A percentile compares a stretch with the other conserved stretches of the same genome.
These are phyloP conservation scores for Falco naumanni DNA, from an alignment of 2,797 vertebrate species.

Conservation along the genomic window DNA sequence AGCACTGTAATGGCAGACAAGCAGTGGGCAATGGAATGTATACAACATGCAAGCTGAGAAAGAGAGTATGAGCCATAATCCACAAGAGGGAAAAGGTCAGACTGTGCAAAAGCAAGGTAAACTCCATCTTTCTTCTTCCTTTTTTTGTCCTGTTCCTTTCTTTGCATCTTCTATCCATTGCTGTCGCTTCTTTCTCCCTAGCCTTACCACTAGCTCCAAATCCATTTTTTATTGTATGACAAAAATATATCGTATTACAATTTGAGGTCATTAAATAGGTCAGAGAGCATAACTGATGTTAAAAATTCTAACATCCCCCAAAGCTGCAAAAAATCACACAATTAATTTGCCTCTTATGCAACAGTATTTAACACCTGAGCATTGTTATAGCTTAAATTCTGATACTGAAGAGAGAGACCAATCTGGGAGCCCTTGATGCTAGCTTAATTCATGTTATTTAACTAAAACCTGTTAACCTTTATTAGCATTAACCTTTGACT, in stretches of 20 bases:
- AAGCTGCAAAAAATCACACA: background rate
- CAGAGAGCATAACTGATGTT: background rate
- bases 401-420: background rate
- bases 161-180: background rate
- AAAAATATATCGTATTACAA: background rate
- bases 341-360: background rate
- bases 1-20: background rate
- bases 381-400: background rate
- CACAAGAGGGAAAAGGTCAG: background rate
- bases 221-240: background rate
- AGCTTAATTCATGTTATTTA: background rate
- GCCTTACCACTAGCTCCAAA: background rate
- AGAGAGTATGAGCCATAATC: background rate
- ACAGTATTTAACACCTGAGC: background rate
- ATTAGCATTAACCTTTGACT: constrained; percentile 10
- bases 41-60: background rate
- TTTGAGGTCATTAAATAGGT: background rate
- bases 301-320: background rate
- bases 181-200: background rate
- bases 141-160: background rate
- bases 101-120: background rate
- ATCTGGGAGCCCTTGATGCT: background rate
- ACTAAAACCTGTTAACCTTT: background rate
- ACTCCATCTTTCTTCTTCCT: background rate
- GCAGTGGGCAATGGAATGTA: background rate